Evolutionary conservation across 2,113 vertebrate species (phyloP).

Genomic region (Ceyx cyanopectus): DNA sequence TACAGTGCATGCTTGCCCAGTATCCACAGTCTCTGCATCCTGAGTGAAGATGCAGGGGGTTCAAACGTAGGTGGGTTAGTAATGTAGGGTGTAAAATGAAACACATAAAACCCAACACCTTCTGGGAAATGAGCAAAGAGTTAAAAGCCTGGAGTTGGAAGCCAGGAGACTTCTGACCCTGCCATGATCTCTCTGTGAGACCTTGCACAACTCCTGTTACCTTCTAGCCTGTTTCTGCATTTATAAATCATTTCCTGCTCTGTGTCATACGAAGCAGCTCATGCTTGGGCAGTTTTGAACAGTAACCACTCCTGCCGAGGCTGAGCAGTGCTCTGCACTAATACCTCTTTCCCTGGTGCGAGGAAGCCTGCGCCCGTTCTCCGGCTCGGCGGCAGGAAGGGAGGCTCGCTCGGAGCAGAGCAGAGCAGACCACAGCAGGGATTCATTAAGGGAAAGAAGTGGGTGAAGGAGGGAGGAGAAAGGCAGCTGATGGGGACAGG

Average conservation of each 20-base stretch:
- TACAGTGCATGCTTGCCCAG: accelerated
- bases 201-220: not conserved
- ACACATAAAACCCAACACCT: accelerated
- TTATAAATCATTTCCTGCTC: slow-evolving; percentile 39
- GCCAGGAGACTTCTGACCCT: not conserved
- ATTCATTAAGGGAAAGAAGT: slow-evolving; percentile 34
- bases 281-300: slow-evolving; percentile 5
- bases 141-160: slow-evolving; percentile 11
- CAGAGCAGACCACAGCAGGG: not conserved
- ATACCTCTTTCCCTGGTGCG: slow-evolving; percentile 21
- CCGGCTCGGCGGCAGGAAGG: slow-evolving; percentile 20
- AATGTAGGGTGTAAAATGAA: not conserved
- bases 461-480: not conserved
- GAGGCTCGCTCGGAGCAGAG: not conserved
- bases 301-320: slow-evolving; percentile 17
- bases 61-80: not conserved
- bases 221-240: slow-evolving; percentile 24
- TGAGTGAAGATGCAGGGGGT: not conserved
- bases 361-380: slow-evolving; percentile 1
- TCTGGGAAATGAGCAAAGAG: not conserved
- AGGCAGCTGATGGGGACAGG: not conserved
- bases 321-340: slow-evolving; percentile 33
- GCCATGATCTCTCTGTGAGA: not conserved
- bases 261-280: slow-evolving; percentile 8
- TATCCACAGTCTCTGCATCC: not conserved